Evolutionary conservation across 2,113 vertebrate genomes (phyloP).

Genomic region (Corythornis madagascariensis): DNA sequence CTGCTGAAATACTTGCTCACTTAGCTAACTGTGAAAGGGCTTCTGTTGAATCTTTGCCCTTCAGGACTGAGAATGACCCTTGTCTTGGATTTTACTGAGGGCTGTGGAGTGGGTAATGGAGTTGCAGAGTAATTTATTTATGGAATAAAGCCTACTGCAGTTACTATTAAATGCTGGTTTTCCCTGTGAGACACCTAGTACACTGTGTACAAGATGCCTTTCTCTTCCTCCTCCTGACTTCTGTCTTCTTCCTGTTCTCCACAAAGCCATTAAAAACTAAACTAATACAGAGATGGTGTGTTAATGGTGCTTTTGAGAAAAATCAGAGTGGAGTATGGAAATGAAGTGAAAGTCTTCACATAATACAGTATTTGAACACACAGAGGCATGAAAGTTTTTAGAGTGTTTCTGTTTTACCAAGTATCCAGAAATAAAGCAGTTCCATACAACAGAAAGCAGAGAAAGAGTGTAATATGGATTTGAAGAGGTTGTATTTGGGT

Average conservation of each 20-base stretch:
- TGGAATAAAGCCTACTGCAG: background rate
- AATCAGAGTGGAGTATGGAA: background rate
- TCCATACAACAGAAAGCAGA: background rate
- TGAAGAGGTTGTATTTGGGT: background rate
- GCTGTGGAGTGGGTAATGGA: background rate
- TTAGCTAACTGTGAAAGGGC: background rate
- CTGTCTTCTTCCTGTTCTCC: background rate
- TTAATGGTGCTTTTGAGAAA: background rate
- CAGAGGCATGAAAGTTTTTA: background rate
- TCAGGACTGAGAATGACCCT: background rate
- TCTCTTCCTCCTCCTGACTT: background rate
- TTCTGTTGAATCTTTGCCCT: background rate
- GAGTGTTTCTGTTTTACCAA: background rate
- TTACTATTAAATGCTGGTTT: background rate
- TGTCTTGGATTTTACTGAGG: background rate
- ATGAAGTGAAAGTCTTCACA: background rate
- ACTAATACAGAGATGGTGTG: accelerated
- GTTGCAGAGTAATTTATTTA: background rate
- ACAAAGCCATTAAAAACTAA: background rate
- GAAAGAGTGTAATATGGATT: background rate
- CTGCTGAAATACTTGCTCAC: background rate
- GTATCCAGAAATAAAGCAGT: background rate
- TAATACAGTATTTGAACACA: background rate
- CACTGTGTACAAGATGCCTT: background rate
- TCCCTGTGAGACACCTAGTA: background rate